phyloP scores from a whole-genome alignment of 2,888 invertebrate genomes.

The Scelioninae gen. 1 region DNA sequence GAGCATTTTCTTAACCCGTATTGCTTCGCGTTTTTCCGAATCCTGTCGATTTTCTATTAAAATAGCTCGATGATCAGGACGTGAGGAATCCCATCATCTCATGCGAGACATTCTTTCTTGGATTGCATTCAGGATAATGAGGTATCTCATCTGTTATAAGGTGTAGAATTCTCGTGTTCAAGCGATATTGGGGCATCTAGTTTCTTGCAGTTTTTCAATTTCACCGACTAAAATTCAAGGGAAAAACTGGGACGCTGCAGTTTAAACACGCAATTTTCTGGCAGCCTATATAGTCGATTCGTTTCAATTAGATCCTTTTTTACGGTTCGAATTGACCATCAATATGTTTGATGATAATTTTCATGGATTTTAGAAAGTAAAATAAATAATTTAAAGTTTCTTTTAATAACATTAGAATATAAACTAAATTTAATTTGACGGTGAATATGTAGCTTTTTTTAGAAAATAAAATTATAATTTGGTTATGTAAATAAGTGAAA shows the following conservation, averaged over 20 bases:
- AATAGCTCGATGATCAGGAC: constrained; percentile 41
- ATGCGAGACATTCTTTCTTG: constrained; percentile 48
- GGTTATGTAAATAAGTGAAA: too few relatives aligned
- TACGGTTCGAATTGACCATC: too few relatives aligned
- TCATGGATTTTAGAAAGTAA: too few relatives aligned
- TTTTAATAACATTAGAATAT: too few relatives aligned
- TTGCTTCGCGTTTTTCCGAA: background rate
- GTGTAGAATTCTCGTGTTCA: constrained; percentile 39
- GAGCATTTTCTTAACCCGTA: background rate
- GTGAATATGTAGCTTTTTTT: too few relatives aligned
- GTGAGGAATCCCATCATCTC: constrained; percentile 45
- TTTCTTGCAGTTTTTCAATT: constrained; percentile 48
- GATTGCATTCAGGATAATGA: constrained; percentile 53
- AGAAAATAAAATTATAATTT: too few relatives aligned
- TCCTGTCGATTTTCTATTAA: constrained; percentile 4
- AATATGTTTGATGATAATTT: too few relatives aligned
- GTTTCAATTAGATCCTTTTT: too few relatives aligned
- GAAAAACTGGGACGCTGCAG: background rate
- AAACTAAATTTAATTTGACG: too few relatives aligned
- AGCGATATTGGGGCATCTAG: constrained; percentile 7
- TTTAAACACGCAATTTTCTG: constrained; percentile 17
- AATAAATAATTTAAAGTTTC: too few relatives aligned
- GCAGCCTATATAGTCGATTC: too few relatives aligned
- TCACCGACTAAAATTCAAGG: constrained; percentile 26
- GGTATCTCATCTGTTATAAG: constrained; percentile 50